phyloP scores from a whole-genome alignment of 1,140 invertebrate species.

The Trichonephila inaurata region DNA sequence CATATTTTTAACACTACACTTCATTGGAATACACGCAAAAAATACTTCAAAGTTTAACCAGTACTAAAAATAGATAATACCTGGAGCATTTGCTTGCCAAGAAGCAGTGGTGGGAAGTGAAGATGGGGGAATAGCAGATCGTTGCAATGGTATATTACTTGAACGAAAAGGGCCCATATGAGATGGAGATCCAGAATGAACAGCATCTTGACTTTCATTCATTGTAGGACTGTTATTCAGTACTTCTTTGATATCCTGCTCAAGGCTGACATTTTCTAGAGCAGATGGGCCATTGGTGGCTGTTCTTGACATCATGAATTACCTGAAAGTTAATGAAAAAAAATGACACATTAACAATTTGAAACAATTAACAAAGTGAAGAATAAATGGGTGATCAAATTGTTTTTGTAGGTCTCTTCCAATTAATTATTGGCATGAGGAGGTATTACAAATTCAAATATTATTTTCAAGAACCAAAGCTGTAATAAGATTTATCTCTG shows the following conservation, averaged over 20 bases:
- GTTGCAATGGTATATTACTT: constrained; percentile 60
- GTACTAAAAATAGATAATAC: constrained; percentile 2
- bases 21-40: no score
- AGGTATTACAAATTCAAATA: no score
- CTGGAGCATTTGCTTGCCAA: constrained; percentile 72
- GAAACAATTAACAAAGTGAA: no score
- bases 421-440: no score
- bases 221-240: constrained; percentile 90
- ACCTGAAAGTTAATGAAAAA: constrained; percentile 1
- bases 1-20: no score
- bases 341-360: no score
- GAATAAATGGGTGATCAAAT: no score
- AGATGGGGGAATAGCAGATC: constrained; percentile 75
- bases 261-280: constrained; percentile 80
- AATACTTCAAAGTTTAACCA: not conserved
- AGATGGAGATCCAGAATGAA: constrained; percentile 86
- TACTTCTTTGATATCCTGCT: constrained; percentile 92
- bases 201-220: constrained; percentile 88
- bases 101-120: constrained; percentile 76
- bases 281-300: constrained; percentile 74
- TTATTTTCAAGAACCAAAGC: no score
- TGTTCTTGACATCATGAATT: constrained; percentile 67
- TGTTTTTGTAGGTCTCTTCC: no score
- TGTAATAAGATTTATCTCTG: no score
- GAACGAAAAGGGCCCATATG: constrained; percentile 77